Conservation (phyloP, 2,113 vertebrate genomes). For the Corydoras maculifer region DNA sequence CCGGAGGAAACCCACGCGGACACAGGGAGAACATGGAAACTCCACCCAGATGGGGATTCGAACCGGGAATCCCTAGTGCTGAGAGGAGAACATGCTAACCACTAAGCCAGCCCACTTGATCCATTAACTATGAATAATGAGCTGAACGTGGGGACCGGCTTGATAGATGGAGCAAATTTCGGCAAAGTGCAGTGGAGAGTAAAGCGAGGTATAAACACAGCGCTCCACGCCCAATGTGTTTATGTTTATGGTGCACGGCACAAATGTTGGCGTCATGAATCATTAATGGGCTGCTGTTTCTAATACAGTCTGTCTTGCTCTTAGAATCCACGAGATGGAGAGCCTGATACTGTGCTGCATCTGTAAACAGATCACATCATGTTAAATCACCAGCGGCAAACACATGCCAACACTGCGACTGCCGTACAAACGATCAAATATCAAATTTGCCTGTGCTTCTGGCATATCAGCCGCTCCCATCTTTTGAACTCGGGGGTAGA, state of each 20-base stretch:
- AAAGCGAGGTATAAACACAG: not conserved
- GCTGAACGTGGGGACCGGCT: not conserved
- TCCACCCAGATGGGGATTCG: too few species aligned
- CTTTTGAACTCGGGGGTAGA: not conserved
- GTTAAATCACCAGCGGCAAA: not conserved
- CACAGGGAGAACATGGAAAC: too few species aligned
- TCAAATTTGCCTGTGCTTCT: not conserved
- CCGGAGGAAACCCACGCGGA: too few species aligned
- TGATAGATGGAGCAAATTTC: slow-evolving; percentile 20
- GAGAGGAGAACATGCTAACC: too few species aligned
- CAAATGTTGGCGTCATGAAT: slow-evolving; percentile 21
- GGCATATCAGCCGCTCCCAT: not conserved
- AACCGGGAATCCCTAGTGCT: too few species aligned
- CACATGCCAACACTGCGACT: not conserved
- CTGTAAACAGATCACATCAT: slow-evolving; percentile 1
- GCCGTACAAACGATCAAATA: not conserved
- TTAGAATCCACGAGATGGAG: not conserved
- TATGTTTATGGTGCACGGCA: not conserved
- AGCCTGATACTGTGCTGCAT: not conserved
- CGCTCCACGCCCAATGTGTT: not conserved
- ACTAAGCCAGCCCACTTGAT: too few species aligned
- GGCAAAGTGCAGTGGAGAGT: slow-evolving; percentile 9
- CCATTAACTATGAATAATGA: too few species aligned
- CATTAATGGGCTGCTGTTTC: slow-evolving; percentile 5
- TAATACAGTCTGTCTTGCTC: not conserved